Percentiles rank a stretch among this genome's conserved stretches.
Evolutionary conservation across 2,113 vertebrate species (phyloP).

Genomic region (Vidua macroura): DNA sequence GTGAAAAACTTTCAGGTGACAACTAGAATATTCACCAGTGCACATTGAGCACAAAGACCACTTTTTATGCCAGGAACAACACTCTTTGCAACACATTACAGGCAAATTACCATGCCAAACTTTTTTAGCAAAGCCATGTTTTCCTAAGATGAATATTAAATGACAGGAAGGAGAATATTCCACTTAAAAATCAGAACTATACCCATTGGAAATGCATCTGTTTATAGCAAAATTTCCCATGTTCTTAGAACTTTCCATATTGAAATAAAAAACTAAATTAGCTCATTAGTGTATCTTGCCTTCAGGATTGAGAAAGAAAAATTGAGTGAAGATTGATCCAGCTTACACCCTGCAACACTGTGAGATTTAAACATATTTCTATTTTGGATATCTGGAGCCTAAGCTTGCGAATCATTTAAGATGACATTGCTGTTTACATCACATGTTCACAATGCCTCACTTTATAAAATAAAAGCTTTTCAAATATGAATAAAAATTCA

Average conservation of each 20-base stretch:
- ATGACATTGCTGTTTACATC: not conserved
- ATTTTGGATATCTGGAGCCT: not conserved
- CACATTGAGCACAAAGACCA: not conserved
- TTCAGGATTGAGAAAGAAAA: conserved; percentile 4
- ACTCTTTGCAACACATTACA: conserved; percentile 57
- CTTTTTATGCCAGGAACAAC: conserved; percentile 15
- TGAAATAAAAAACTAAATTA: conserved; percentile 29
- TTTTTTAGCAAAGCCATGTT: not conserved
- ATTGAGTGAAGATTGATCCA: not conserved
- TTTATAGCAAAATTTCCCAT: not conserved
- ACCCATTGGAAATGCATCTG: not conserved
- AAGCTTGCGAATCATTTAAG: not conserved
- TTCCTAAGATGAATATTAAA: conserved; percentile 13
- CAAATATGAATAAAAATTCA: not conserved
- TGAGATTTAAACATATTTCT: conserved; percentile 34
- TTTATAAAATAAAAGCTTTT: not conserved
- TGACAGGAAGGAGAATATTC: conserved; percentile 8
- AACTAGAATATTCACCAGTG: conserved; percentile 68
- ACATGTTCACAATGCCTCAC: not conserved
- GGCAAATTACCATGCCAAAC: conserved; percentile 35
- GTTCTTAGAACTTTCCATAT: not conserved
- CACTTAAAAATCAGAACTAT: conserved; percentile 33
- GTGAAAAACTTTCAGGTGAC: conserved; percentile 14
- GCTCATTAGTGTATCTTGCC: not conserved
- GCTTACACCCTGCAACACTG: not conserved